Conservation (phyloP, 2,113 vertebrate species). For the Hoplias malabaricus region DNA sequence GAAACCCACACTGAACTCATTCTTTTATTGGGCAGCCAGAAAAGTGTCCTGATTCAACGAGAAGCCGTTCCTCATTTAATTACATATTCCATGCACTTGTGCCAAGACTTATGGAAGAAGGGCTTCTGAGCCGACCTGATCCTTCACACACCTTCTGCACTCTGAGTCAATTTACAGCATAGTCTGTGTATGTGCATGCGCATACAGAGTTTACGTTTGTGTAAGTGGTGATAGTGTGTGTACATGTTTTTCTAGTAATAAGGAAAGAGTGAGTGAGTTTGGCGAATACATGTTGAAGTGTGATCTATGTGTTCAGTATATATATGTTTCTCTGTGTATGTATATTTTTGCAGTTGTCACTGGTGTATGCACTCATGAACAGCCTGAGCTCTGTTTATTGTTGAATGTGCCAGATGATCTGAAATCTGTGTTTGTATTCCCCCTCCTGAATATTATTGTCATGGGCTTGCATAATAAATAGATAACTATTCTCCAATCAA, state of each 20-base stretch:
- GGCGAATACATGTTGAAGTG: constrained; percentile 4
- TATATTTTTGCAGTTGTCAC: constrained; percentile 30
- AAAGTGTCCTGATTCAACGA: constrained; percentile 61
- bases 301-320: constrained; percentile 7
- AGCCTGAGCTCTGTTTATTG: neutral
- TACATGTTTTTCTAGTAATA: neutral
- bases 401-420: constrained; percentile 7
- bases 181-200: neutral
- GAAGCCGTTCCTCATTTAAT: constrained; percentile 72
- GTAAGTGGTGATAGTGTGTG: constrained; percentile 8
- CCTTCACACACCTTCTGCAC: constrained; percentile 3
- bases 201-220: neutral
- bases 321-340: constrained; percentile 32
- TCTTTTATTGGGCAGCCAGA: constrained; percentile 64
- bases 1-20: constrained; percentile 53
- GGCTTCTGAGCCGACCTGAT: constrained; percentile 46
- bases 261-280: neutral
- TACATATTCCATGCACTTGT: constrained; percentile 69
- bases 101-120: constrained; percentile 67
- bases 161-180: neutral
- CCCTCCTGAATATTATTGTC: neutral
- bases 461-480: neutral
- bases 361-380: neutral
- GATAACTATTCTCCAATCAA: constrained; percentile 6
- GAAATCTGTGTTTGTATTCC: constrained; percentile 17